These are phyloP conservation scores for Calcarius lapponicus DNA, from an alignment of 2,797 vertebrate species.

Conservation along the genomic window DNA sequence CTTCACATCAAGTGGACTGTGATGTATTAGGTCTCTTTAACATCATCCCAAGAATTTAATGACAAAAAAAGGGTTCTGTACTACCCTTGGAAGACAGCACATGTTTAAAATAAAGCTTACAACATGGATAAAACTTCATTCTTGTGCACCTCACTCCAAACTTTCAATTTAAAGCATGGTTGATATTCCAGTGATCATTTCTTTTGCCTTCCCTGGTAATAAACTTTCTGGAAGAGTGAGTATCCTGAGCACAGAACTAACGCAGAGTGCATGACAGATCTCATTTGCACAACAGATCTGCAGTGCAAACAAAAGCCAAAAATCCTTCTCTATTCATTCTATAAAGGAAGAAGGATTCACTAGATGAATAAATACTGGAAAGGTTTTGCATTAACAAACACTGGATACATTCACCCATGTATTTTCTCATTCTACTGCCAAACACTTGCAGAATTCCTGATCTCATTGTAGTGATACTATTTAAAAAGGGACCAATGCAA, in stretches of 20 bases:
- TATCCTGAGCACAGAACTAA: neutral
- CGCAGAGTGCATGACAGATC: slow-evolving; percentile 12
- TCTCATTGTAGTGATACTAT: neutral
- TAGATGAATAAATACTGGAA: neutral
- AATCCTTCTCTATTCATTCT: neutral
- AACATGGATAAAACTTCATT: neutral
- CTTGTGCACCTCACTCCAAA: neutral
- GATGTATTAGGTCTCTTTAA: neutral
- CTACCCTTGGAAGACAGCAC: neutral
- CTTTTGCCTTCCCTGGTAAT: slow-evolving; percentile 2
- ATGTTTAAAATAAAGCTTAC: neutral
- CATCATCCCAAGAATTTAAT: neutral
- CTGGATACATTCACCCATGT: neutral
- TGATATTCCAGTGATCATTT: neutral
- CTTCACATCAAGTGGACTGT: neutral
- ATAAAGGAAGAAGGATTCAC: neutral
- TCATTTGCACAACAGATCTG: slow-evolving; percentile 20
- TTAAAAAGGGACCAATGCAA: neutral
- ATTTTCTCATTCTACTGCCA: neutral
- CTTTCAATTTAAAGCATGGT: neutral
- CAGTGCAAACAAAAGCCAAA: slow-evolving; percentile 16
- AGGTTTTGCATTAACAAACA: neutral
- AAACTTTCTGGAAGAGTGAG: slow-evolving; percentile 31
- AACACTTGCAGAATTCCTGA: neutral
- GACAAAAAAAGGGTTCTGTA: neutral